Conservation (phyloP, 2,113 vertebrate genomes). For the Malurus melanocephalus region DNA sequence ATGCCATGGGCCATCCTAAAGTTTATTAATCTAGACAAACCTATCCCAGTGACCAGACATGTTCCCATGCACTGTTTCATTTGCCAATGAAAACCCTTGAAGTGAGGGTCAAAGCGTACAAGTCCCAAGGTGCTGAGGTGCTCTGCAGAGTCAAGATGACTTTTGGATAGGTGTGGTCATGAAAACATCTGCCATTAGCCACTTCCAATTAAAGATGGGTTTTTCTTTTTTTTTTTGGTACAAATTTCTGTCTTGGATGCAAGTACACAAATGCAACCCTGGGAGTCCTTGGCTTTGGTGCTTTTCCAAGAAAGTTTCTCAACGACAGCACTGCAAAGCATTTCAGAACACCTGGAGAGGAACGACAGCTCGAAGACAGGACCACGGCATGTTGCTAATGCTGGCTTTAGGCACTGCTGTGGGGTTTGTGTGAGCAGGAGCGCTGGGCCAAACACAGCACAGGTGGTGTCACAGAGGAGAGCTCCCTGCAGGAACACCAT, state of each 20-base stretch:
- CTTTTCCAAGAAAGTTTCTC: neutral
- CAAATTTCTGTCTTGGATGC: neutral
- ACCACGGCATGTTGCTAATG: rapidly evolving
- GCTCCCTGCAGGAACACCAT: neutral
- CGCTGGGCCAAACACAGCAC: neutral
- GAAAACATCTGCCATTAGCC: neutral
- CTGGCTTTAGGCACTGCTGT: neutral
- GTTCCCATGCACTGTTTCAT: neutral
- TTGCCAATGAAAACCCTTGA: neutral
- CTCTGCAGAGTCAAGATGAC: neutral
- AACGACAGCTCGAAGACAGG: neutral
- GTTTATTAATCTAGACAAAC: neutral
- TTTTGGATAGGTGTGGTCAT: neutral
- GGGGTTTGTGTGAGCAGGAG: neutral
- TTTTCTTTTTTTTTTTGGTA: neutral
- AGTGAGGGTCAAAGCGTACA: neutral
- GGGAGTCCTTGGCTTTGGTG: neutral
- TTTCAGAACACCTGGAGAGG: neutral
- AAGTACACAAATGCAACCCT: neutral
- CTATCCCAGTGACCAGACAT: neutral
- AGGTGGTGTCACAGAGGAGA: neutral
- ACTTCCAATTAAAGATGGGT: neutral
- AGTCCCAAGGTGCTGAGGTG: neutral
- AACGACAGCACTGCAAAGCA: neutral
- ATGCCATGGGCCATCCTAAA: neutral